These are phyloP conservation scores for Brachionus calyciflorus DNA, from an alignment of 1,140 invertebrate species.

Conservation along the genomic window DNA sequence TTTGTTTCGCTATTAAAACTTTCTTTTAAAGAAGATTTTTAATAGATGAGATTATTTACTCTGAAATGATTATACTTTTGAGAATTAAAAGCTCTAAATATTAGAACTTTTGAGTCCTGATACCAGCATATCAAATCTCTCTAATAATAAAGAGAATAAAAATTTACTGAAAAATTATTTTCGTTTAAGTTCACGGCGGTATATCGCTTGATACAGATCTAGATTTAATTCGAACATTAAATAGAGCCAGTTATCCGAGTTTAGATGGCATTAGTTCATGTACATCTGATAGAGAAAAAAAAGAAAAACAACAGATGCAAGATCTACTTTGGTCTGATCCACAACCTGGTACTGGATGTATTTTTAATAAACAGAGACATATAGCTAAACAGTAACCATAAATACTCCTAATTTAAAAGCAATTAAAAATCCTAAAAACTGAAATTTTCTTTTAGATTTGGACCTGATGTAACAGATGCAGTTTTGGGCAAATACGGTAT, in stretches of 20 bases:
- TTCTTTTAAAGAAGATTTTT: too few relatives aligned
- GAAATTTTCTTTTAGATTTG: conserved; percentile 66
- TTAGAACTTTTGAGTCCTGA: too few relatives aligned
- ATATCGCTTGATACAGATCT: conserved; percentile 43
- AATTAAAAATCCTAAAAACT: too few relatives aligned
- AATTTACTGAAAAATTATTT: too few relatives aligned
- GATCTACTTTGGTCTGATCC: conserved; percentile 92
- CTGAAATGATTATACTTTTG: too few relatives aligned
- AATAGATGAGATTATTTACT: too few relatives aligned
- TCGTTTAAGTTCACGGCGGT: conserved; percentile 37
- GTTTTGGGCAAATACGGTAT: conserved; percentile 75
- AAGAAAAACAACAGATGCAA: conserved; percentile 62
- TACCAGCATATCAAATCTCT: too few relatives aligned
- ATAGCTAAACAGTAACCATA: conserved; percentile 41
- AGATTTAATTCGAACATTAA: conserved; percentile 1
- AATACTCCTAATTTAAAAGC: too few relatives aligned
- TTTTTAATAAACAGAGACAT: conserved; percentile 41
- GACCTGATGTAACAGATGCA: conserved; percentile 76
- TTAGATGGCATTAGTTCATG: conserved; percentile 4
- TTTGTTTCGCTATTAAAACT: too few relatives aligned
- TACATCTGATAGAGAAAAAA: background rate
- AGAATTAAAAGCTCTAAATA: too few relatives aligned
- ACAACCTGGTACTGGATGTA: background rate
- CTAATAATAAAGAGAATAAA: too few relatives aligned
- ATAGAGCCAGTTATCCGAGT: conserved; percentile 18